These are phyloP conservation scores for Adineta ricciae DNA, from an alignment of 2,888 invertebrate species.

Conservation along the genomic window DNA sequence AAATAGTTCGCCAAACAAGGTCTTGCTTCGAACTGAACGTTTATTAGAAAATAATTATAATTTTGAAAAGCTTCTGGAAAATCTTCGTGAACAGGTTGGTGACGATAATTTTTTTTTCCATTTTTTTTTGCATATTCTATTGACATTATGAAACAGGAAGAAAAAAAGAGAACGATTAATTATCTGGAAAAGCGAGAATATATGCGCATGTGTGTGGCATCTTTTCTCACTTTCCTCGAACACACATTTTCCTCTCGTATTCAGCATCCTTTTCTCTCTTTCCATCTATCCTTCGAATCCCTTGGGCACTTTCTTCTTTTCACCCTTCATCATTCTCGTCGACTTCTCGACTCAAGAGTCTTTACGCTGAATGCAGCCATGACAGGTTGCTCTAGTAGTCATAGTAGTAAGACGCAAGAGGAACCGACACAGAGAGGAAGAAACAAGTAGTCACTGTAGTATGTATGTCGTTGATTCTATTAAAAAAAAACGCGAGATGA, in stretches of 20 bases:
- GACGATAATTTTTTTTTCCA: not conserved
- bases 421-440: not conserved
- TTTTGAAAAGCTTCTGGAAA: slow-evolving; percentile 15
- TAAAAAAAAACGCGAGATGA: not conserved
- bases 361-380: not conserved
- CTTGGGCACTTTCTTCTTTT: not conserved
- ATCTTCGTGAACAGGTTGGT: not conserved
- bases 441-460: not conserved
- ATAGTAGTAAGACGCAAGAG: not conserved
- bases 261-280: not conserved
- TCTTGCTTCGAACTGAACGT: not conserved
- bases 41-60: slow-evolving; percentile 1
- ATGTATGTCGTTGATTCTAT: not conserved
- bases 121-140: not conserved
- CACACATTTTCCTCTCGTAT: not conserved
- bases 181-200: not conserved
- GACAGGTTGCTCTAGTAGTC: not conserved
- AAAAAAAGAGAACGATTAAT: not conserved
- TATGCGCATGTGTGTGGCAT: not conserved
- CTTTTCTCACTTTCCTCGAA: not conserved
- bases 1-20: not conserved
- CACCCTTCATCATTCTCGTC: not conserved
- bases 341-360: not conserved
- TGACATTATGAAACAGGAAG: not conserved
- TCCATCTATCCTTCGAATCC: not conserved